Conservation (phyloP, 2,888 invertebrate species). For the Stenotaenia linearis region DNA sequence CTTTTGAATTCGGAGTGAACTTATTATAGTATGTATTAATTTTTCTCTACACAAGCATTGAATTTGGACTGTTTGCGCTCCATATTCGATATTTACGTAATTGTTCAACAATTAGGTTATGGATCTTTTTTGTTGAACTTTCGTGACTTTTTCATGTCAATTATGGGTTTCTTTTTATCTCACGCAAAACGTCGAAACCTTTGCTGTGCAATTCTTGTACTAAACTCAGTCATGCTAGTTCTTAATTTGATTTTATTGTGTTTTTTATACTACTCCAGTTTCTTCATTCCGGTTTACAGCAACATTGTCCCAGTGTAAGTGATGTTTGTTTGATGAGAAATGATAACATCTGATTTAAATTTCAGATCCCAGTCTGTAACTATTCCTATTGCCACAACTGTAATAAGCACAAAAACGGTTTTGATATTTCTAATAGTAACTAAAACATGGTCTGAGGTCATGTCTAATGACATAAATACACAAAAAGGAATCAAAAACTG, state of each 20-base stretch:
- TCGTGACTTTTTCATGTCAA: no score
- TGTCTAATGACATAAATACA: background rate
- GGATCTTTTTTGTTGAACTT: no score
- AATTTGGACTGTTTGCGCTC: no score
- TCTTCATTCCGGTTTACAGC: background rate
- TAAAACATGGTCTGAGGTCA: background rate
- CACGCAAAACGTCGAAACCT: background rate
- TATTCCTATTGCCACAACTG: background rate
- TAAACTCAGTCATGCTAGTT: background rate
- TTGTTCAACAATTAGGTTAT: no score
- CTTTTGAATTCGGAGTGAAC: no score
- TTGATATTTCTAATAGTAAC: background rate
- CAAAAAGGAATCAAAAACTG: background rate
- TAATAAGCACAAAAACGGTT: background rate
- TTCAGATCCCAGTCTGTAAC: background rate
- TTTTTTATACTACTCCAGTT: background rate
- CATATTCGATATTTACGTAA: no score
- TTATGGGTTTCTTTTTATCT: background rate
- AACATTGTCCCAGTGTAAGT: background rate
- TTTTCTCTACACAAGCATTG: no score
- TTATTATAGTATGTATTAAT: no score
- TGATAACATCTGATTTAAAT: background rate
- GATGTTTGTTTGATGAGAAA: background rate
- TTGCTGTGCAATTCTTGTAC: background rate
- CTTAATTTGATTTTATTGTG: background rate